Base-by-base conservation (phyloP, 2,797 vertebrate genomes). In the Gadopsis bispinosus region DNA sequence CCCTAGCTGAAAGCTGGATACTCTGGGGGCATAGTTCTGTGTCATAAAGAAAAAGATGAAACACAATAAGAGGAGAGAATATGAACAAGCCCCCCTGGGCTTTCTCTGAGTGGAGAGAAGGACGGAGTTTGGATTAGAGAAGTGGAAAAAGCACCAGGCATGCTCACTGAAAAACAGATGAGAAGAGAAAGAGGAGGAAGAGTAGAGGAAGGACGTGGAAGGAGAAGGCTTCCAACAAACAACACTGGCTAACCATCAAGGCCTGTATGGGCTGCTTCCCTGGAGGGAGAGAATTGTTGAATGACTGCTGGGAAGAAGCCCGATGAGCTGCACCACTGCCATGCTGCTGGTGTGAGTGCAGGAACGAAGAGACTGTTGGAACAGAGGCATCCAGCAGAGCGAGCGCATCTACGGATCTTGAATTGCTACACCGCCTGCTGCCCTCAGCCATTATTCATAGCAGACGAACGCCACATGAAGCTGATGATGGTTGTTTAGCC, bases 11-110 rank as follows among this genome's bases (percentile, higher is more conserved):
- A 91, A 83, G 86, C 90, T 86, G 82, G 86, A 89, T 89, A 87
- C 91, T 92, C 92, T 75, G 45, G 88, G 90, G 91, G 89, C 83
- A 83, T 79, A 87, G 88, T 91, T 91, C 81, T 91, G 85, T 91
- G 93, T 93, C 90, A 92, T 91, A 88, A 90, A 87, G 83, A 87
- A 92, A 89, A 84, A 91, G 86, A 90, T 91, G 90, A 91, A 93
- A 89, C 86, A 93, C 92, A 94, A 91, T 92, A 89, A 93, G 86
- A 89, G 80, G 83, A 83, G 80, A 89, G 93, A 93, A 94, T 91
- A 91, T 88, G 90, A 93, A 94, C 92, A 93, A 92, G 87, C 73
- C 85, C 87, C 89, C 86, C 69, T 83, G 91, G 92, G 93, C 78
- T 77, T 91, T 88, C 78, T 87, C 73, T 81, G 85, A 85, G 86